Percentiles rank a stretch among this genome's conserved stretches.
Evolutionary conservation across 2,113 vertebrate species (phyloP).

Genomic region (Neotoma lepida): DNA sequence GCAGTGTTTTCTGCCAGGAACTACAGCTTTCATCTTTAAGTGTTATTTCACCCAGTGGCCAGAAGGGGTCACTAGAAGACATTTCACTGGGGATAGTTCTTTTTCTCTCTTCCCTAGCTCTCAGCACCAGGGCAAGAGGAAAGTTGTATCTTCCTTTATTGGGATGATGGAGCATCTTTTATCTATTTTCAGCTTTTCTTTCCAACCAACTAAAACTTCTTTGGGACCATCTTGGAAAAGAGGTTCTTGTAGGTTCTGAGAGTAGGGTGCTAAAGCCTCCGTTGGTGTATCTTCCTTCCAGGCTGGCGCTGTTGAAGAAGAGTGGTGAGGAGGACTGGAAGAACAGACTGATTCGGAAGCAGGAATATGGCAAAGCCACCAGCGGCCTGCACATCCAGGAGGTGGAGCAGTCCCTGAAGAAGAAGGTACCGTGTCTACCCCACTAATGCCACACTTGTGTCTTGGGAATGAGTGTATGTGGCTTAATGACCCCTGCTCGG

Average conservation of each 20-base stretch:
- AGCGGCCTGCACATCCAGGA: constrained; percentile 86
- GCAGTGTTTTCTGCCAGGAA: neutral
- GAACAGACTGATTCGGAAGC: constrained; percentile 92
- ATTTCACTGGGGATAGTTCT: neutral
- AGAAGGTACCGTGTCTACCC: constrained; percentile 90
- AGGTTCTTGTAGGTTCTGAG: neutral
- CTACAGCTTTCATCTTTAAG: neutral
- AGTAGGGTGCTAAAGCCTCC: constrained; percentile 1
- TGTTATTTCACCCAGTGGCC: constrained; percentile 16
- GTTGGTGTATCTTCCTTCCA: constrained; percentile 71
- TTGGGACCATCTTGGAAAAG: neutral
- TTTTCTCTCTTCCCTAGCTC: neutral
- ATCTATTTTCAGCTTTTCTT: neutral
- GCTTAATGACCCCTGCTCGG: constrained; percentile 41
- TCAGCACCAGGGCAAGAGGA: neutral
- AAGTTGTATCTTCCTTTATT: neutral
- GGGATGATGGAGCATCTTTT: neutral
- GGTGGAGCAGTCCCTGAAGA: constrained; percentile 90
- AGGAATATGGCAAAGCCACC: constrained; percentile 85
- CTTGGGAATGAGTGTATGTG: constrained; percentile 54
- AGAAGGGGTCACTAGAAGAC: constrained; percentile 47
- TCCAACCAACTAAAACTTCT: neutral
- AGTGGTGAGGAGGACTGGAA: constrained; percentile 97
- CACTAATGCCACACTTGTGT: constrained; percentile 52
- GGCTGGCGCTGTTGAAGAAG: constrained; percentile 94